Evolutionary conservation across 2,888 invertebrate species (phyloP).

Genomic region (Phortica okadai): DNA sequence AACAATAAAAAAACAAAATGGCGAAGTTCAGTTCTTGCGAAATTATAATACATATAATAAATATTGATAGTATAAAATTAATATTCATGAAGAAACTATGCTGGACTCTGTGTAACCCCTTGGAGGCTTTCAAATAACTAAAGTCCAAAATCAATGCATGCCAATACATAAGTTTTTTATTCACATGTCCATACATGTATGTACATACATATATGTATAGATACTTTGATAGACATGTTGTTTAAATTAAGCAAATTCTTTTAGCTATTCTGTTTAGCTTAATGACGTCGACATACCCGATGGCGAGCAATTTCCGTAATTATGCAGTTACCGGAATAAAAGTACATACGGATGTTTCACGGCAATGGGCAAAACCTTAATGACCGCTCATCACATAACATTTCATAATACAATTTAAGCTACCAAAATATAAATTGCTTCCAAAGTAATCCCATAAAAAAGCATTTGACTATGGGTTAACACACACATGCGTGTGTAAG

Average conservation of each 20-base stretch:
- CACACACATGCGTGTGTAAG: slow-evolving; percentile 36
- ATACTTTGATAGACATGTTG: background rate
- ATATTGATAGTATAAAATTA: no score
- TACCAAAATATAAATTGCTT: slow-evolving; percentile 51
- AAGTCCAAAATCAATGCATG: no score
- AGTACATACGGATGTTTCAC: background rate
- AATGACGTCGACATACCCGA: slow-evolving; percentile 59
- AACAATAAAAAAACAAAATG: slow-evolving; percentile 25
- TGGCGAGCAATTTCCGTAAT: slow-evolving; percentile 58
- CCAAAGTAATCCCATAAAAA: slow-evolving; percentile 60
- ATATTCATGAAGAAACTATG: no score
- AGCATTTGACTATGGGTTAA: slow-evolving; percentile 61
- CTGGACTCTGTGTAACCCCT: no score
- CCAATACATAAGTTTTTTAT: background rate
- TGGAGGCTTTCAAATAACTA: no score
- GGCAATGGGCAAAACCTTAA: slow-evolving; percentile 50
- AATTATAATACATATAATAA: no score
- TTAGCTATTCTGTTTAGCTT: slow-evolving; percentile 36
- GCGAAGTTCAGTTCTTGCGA: background rate
- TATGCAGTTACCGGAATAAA: background rate
- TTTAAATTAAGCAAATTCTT: background rate
- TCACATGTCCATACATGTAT: background rate
- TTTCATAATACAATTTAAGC: slow-evolving; percentile 67
- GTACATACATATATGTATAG: background rate
- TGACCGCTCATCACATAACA: slow-evolving; percentile 62